Evolutionary conservation across 2,888 invertebrate genomes (phyloP), one percentile per base, ranked within the genome.

Genomic region (Eupeodes luniger): DNA sequence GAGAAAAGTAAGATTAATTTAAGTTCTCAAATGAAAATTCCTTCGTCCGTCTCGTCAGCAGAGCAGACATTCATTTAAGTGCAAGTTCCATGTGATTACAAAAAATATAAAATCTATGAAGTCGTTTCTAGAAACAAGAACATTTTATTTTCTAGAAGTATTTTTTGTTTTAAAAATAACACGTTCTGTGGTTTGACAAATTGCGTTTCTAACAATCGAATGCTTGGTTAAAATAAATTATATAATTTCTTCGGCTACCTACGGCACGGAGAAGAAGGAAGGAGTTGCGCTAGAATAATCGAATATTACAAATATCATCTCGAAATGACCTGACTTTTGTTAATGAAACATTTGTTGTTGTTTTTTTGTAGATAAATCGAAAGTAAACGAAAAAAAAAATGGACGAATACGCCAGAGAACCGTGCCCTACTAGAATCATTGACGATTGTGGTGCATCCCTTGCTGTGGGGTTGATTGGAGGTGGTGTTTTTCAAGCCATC

Each of bases 371-470:
- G 85, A 70, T 59, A 75, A 87, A 83, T 77, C 87, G 83, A 87
- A 80, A 19, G 19, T 19, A 19, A 19, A n/a, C 75, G 77, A 88
- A 16, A 19, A 1, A 40, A 14, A 67, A 62, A 90, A 98, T 98
- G 98, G 98, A 98, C 94, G 98, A 99, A 95, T 98, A 99, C 93
- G 96, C 98, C 81, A 96, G 98, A 95, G 98, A 99, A 95, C 99
- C 99, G 34, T 99, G 98, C 93, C 99, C 99, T 2, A 99, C 98
- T 97, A 96, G 99, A 91, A 99, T 99, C 91, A 96, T 99, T 19
- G 99, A 99, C 93, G 99, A 99, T 93, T 99, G 99, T 93, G 99
- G 99, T 14, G 99, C 99, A 90, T 99, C 99, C 7, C 99, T 99
- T 93, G 97, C 99, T 14, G 99, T 99, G 99, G 99, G 99, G 36